Evolutionary conservation across 2,888 invertebrate species (phyloP).

Genomic region (Protodeltote pygarga): DNA sequence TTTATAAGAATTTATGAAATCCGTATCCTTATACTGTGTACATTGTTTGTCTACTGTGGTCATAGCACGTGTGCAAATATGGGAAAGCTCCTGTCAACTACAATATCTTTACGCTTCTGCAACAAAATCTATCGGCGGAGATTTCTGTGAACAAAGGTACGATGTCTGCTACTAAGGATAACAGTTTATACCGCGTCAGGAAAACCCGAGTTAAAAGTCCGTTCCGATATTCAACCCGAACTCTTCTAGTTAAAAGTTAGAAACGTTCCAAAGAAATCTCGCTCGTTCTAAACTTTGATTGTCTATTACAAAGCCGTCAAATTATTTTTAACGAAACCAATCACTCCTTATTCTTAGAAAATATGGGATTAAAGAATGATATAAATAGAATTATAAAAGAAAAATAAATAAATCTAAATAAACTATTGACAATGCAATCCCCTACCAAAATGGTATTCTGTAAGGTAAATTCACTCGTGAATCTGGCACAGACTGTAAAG

Average conservation of each 20-base stretch:
- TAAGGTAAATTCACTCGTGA: too few relatives aligned
- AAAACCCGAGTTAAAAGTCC: constrained; percentile 41
- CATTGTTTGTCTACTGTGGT: too few relatives aligned
- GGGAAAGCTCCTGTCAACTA: background rate
- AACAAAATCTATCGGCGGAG: background rate
- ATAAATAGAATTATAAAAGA: background rate
- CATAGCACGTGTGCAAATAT: background rate
- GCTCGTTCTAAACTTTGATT: constrained; percentile 69
- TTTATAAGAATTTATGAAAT: too few relatives aligned
- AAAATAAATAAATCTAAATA: too few relatives aligned
- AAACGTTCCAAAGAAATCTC: constrained; percentile 55
- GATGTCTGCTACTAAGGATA: constrained; percentile 27
- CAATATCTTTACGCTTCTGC: background rate
- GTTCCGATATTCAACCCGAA: constrained; percentile 58
- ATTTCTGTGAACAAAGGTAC: constrained; percentile 27
- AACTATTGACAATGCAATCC: too few relatives aligned
- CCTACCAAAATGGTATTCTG: too few relatives aligned
- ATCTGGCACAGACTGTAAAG: too few relatives aligned
- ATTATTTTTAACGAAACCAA: constrained; percentile 54
- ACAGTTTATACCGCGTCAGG: constrained; percentile 44
- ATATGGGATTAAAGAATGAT: constrained; percentile 5
- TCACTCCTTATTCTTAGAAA: constrained; percentile 13
- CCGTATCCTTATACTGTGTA: too few relatives aligned
- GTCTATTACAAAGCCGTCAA: constrained; percentile 61
- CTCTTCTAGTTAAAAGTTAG: constrained; percentile 74